A percentile compares a stretch with the other conserved stretches of the same genome.
Conservation (phyloP, 2,113 vertebrate species). For the Dasyornis broadbenti region DNA sequence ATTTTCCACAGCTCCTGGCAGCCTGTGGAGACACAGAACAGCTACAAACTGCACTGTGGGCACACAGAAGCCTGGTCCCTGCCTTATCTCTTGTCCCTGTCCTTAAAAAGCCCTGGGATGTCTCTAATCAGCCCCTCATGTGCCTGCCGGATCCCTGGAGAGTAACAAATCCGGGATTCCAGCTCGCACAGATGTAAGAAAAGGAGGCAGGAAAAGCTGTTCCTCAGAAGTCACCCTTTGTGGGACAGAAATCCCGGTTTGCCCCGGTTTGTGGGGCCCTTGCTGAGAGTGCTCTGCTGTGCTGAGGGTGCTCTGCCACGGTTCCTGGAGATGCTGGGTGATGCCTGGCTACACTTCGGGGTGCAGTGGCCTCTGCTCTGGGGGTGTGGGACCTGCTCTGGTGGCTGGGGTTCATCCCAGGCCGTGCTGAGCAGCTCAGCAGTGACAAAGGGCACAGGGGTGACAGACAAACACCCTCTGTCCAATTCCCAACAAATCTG, state of each 20-base stretch:
- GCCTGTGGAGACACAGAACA: not conserved
- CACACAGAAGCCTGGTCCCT: not conserved
- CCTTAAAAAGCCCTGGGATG: not conserved
- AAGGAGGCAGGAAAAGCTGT: not conserved
- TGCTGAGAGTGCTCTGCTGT: not conserved
- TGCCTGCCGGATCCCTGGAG: not conserved
- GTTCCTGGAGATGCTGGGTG: rapidly evolving
- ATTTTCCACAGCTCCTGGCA: not conserved
- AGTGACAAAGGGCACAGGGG: not conserved
- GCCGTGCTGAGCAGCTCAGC: rapidly evolving
- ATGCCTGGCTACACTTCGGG: not conserved
- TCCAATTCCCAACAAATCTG: not conserved
- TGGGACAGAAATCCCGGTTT: not conserved
- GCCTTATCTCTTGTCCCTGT: not conserved
- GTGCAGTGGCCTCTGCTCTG: not conserved
- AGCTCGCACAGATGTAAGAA: not conserved
- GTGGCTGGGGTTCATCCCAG: not conserved
- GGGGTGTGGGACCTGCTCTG: not conserved
- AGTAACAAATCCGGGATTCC: not conserved
- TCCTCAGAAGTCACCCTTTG: not conserved
- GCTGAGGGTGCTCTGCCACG: rapidly evolving
- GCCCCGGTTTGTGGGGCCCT: no score
- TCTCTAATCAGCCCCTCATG: not conserved
- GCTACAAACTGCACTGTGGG: not conserved
- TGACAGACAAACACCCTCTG: no score